Evolutionary conservation across 2,113 vertebrate genomes (phyloP), one percentile per base, ranked within the genome.

Genomic region (Recurvirostra avosetta): DNA sequence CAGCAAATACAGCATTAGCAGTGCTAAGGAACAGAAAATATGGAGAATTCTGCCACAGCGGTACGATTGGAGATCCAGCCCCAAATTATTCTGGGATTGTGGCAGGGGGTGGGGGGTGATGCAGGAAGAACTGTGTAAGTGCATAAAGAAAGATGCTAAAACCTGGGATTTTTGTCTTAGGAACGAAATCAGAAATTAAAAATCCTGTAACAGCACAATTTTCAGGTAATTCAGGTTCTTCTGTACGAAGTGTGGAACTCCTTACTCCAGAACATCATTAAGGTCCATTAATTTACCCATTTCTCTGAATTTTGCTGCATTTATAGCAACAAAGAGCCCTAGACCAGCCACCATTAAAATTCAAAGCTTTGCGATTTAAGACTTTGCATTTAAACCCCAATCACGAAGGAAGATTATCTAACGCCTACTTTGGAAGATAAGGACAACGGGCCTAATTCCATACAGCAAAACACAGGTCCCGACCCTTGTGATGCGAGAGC

Each of bases 161-260:
- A 32, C 1, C 0, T 0, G 12, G 5, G 1, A 30, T 30, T 65
- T 92, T 79, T 18, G 62, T 40, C 12, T 86, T 5, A 8, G 11
- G 17, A 58, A 65, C 7, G 8, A 90, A 43, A 13, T 13, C 10
- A 76, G 30, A 70, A 73, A 66, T 53, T 32, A 67, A 62, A 86
- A 80, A 15, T 8, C 8, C 32, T n/a, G 7, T 9, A 62, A 34
- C 4, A 25, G 43, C 16, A 34, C 8, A 11, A 14, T 9, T 55
- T 45, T 13, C 7, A 55, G 18, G 17, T 30, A 38, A 40, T 10
- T n/a, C 21, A 55, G 4, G 8, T 43, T 55, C 61, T 75, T 25
- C 62, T 52, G 11, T 1, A 32, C 3, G 6, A 8, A 32, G 13
- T 0, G 9, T 8, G 36, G 29, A 45, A 49, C 27, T 32, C 0